These are phyloP conservation scores for Rhagium mordax DNA, from an alignment of 2,888 invertebrate genomes.

Conservation along the genomic window DNA sequence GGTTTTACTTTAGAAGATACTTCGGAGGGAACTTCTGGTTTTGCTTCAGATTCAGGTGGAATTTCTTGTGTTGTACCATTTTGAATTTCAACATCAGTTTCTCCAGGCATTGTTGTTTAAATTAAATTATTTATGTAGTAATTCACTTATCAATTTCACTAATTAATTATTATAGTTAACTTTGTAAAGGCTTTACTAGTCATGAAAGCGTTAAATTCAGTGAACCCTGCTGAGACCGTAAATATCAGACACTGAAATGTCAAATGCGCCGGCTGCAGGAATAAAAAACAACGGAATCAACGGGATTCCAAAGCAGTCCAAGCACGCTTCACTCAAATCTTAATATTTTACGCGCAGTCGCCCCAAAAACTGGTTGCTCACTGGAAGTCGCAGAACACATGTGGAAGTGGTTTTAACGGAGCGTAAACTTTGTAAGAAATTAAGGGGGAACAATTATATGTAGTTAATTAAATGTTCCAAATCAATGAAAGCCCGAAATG, in stretches of 20 bases:
- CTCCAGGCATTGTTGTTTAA: conserved; percentile 19
- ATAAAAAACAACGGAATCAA: conserved; percentile 26
- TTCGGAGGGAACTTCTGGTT: not conserved
- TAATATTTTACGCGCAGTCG: conserved; percentile 6
- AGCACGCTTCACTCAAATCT: conserved; percentile 17
- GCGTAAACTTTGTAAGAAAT: not conserved
- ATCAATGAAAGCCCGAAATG: no score
- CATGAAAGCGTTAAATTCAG: conserved; percentile 25
- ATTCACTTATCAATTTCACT: conserved; percentile 30
- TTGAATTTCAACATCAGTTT: conserved; percentile 20
- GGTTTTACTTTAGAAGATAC: no score
- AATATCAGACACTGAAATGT: conserved; percentile 26
- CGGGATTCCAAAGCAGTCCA: conserved; percentile 26
- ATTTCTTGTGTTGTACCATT: conserved; percentile 20
- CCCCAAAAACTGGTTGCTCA: conserved; percentile 15
- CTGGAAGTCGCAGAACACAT: not conserved
- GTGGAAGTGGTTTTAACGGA: no score
- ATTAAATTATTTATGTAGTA: not conserved
- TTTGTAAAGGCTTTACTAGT: conserved; percentile 4
- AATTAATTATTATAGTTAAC: conserved; percentile 18
- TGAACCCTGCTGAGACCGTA: conserved; percentile 6
- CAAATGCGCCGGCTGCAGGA: conserved; percentile 26
- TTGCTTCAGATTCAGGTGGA: not conserved
- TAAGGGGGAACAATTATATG: not conserved
- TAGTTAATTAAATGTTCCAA: not conserved